Percentiles rank a stretch among this genome's conserved stretches.
These are phyloP conservation scores for Condylostylus longicornis DNA, from an alignment of 1,140 invertebrate genomes.

Conservation along the genomic window DNA sequence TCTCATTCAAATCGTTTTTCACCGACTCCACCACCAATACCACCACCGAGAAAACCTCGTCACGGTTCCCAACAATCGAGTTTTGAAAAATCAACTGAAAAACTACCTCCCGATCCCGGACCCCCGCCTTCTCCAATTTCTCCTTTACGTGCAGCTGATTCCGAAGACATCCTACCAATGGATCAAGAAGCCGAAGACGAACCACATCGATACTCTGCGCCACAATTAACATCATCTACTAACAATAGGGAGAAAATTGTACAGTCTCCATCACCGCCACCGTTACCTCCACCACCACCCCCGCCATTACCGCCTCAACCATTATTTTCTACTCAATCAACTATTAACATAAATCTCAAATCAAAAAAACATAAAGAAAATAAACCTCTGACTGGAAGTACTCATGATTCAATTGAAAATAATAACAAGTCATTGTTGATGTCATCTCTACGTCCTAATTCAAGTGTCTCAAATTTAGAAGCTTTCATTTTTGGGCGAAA, in stretches of 20 bases:
- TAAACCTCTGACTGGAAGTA: too few relatives aligned
- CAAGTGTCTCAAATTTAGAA: slow-evolving; percentile 31
- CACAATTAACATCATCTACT: too few relatives aligned
- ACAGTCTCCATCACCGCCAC: slow-evolving; percentile 14
- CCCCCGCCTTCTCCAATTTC: too few relatives aligned
- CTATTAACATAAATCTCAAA: slow-evolving; percentile 11
- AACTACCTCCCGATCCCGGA: too few relatives aligned
- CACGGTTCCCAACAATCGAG: slow-evolving; percentile 10
- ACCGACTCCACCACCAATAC: slow-evolving; percentile 29
- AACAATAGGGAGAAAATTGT: too few relatives aligned
- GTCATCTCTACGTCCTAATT: slow-evolving; percentile 21
- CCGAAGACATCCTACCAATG: slow-evolving; percentile 9
- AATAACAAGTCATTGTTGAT: too few relatives aligned
- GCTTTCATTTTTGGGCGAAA: slow-evolving; percentile 20
- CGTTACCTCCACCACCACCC: slow-evolving; percentile 20
- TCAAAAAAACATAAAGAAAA: too few relatives aligned
- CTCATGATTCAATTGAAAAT: too few relatives aligned
- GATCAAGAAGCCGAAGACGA: slow-evolving; percentile 6
- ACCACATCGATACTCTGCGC: slow-evolving; percentile 16
- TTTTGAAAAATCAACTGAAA: slow-evolving; percentile 15
- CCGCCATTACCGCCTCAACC: slow-evolving; percentile 24
- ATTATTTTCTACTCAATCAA: slow-evolving; percentile 21
- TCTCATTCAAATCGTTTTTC: slow-evolving; percentile 24
- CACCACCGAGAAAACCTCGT: slow-evolving; percentile 25
- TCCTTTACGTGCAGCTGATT: too few relatives aligned